These are phyloP conservation scores for Microctonus brassicae DNA, from an alignment of 2,888 invertebrate species.

Conservation along the genomic window DNA sequence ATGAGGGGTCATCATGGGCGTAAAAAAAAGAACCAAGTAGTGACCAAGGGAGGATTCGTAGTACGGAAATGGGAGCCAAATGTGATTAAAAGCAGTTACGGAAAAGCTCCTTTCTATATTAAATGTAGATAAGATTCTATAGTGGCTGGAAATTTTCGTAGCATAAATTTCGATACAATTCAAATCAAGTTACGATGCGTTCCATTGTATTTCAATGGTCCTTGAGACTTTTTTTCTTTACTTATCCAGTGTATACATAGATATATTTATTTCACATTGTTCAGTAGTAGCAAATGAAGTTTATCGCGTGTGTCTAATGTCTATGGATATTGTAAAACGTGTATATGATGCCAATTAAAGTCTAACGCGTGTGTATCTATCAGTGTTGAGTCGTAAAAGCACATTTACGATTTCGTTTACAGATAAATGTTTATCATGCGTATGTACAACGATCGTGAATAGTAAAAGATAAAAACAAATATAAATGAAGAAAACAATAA, in stretches of 20 bases:
- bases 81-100: background rate
- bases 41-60: background rate
- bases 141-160: background rate
- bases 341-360: conserved; percentile 20
- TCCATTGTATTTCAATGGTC: background rate
- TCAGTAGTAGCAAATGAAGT: conserved; percentile 3
- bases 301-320: background rate
- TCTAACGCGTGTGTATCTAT: background rate
- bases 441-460: background rate
- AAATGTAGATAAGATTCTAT: background rate
- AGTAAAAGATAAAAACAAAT: background rate
- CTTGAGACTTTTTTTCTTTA: background rate
- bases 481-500: no score
- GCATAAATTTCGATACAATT: background rate
- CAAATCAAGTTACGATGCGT: background rate
- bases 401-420: conserved; percentile 14
- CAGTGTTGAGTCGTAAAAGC: conserved; percentile 16
- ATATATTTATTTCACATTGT: background rate
- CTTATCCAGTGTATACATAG: background rate
- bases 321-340: background rate
- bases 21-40: background rate
- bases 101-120: background rate
- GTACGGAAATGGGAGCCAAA: background rate
- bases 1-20: background rate
- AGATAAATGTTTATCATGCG: conserved; percentile 30